Base-by-base conservation (phyloP, 2,888 invertebrate genomes). In the Luperina nickerlii region DNA sequence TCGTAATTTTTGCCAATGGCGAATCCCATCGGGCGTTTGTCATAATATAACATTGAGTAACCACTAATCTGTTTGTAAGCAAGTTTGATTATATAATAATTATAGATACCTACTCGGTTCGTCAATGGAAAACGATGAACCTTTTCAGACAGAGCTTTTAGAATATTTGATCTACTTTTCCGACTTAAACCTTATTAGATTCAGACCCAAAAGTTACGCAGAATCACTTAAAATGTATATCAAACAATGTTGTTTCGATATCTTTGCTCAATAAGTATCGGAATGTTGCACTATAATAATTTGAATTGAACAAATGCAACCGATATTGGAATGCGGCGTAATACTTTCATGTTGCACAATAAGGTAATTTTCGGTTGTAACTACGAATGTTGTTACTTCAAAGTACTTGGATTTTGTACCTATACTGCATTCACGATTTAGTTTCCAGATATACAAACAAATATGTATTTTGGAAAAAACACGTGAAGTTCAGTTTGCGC, bases 281-380 rank as follows among this genome's bases (percentile, higher is more conserved):
- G 85, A 87, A 88, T 88, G 82, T 60, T 51, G 86, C 32, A 67
- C 82, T 79, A 84, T 89, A 89, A 84, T 88, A 79, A 84, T 89
- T 84, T 84, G 74, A 82, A 80, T 86, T 38, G 73, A 74, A 81
- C 78, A 82, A 89, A 84, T 81, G 68, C 76, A 72, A 48, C 62
- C 51, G 57, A 75, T 54, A 65, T 79, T 54, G 82, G 80, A 79
- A 87, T 87, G 85, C 73, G 42, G 62, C 38, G 76, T 70, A 65
- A 87, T 82, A 88, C 75, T 80, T 80, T 82, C 81, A 66, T 69
- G 54, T 82, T 88, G n/a, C 72, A 67, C 66, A 88, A 84, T 51
- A 24, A 38, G 75, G 71, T 48, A 54, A 80, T 78, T 77, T 84
- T 81, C 9, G 75, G 1, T 66, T 65, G 32, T n/a, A 24, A 71